These are phyloP conservation scores for Pygocentrus nattereri DNA, from an alignment of 2,797 vertebrate species.

Conservation along the genomic window DNA sequence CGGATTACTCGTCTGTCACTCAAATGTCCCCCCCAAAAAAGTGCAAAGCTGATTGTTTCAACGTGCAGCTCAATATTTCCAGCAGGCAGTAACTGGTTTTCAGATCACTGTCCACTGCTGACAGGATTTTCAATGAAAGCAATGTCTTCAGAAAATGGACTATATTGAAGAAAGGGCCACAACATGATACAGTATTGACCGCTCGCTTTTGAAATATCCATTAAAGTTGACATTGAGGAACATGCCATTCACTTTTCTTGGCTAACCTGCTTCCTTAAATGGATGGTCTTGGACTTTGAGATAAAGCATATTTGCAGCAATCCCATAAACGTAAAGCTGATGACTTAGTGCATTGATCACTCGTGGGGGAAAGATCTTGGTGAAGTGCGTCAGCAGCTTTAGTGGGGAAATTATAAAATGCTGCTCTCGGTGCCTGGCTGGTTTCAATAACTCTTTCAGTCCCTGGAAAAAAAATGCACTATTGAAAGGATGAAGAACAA, in stretches of 20 bases:
- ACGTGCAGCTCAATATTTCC: constrained; percentile 21
- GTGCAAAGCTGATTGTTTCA: constrained; percentile 40
- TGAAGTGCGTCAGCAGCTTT: neutral
- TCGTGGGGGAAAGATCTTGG: neutral
- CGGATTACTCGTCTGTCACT: constrained; percentile 37
- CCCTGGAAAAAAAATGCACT: no score
- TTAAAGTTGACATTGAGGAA: constrained; percentile 18
- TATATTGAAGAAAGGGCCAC: neutral
- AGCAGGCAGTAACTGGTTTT: constrained; percentile 10
- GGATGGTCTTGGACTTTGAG: neutral
- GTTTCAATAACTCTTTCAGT: neutral
- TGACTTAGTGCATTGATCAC: neutral
- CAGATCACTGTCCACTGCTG: constrained; percentile 11
- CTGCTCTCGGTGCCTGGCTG: neutral
- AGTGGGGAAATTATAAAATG: neutral
- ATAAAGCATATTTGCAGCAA: neutral
- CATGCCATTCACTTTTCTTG: neutral
- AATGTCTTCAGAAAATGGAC: constrained; percentile 13
- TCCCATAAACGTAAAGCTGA: neutral
- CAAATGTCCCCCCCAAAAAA: constrained; percentile 17
- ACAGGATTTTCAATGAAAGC: constrained; percentile 41
- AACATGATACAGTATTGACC: constrained; percentile 1
- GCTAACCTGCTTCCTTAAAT: neutral
- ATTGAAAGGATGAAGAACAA: neutral
- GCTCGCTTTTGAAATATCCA: constrained; percentile 6